Evolutionary conservation across 2,797 vertebrate species (phyloP).

Genomic region (Eleutherodactylus coqui): DNA sequence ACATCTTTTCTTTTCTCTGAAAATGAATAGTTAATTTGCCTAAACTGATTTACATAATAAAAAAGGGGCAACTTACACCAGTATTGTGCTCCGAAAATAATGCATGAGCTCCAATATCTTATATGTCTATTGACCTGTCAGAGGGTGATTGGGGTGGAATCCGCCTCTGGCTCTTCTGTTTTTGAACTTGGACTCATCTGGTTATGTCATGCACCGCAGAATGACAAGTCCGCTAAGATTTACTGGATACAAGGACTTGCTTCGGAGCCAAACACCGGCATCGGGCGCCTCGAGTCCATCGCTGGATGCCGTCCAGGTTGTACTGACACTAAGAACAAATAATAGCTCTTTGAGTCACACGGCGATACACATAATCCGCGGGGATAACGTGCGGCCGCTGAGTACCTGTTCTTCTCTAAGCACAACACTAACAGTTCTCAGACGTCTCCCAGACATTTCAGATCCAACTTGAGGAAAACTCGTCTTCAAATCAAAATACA

Average conservation of each 20-base stretch:
- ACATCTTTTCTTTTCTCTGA: too few species aligned
- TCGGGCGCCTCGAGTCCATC: neutral
- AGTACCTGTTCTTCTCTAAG: neutral
- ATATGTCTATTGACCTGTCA: neutral
- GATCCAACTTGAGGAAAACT: neutral
- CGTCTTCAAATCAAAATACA: neutral
- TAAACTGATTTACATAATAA: too few species aligned
- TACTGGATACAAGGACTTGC: neutral
- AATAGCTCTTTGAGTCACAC: neutral
- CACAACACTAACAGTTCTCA: neutral
- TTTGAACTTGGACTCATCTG: neutral
- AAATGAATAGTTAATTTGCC: too few species aligned
- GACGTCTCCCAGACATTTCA: neutral
- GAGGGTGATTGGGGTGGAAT: neutral
- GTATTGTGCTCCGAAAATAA: too few species aligned
- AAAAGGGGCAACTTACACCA: too few species aligned
- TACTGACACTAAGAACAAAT: neutral
- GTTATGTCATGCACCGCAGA: neutral
- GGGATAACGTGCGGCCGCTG: neutral
- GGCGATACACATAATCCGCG: neutral
- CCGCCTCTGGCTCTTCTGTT: neutral
- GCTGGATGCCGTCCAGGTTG: neutral
- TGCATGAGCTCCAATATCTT: neutral
- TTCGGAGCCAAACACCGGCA: conserved; percentile 13
- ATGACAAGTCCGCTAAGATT: neutral